phyloP scores from a whole-genome alignment of 1,140 invertebrate species.

The Drosophila sturtevanti region DNA sequence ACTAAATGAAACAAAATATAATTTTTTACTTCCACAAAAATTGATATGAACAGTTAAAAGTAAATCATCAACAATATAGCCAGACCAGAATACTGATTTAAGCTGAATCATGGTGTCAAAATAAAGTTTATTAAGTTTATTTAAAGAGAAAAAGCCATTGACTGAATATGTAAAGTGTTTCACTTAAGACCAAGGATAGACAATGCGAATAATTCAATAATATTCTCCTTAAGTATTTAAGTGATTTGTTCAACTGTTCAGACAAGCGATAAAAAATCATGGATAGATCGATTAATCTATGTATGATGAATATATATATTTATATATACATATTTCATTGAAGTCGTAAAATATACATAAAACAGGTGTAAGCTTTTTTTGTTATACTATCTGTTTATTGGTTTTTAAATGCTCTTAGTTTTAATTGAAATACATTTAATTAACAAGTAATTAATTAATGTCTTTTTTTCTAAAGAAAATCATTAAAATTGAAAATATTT shows the following conservation, averaged over 20 bases:
- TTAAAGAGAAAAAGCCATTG: slow-evolving; percentile 14
- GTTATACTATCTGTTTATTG: too few relatives aligned
- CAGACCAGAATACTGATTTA: slow-evolving; percentile 5
- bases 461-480: too few relatives aligned
- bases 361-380: too few relatives aligned
- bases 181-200: slow-evolving; percentile 28
- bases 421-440: too few relatives aligned
- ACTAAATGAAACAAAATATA: slow-evolving; percentile 64
- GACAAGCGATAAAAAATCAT: too few relatives aligned
- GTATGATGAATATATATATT: too few relatives aligned
- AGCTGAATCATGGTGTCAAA: slow-evolving; percentile 41
- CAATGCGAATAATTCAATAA: neutral
- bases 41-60: slow-evolving; percentile 14
- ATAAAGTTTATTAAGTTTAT: slow-evolving; percentile 1
- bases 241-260: neutral
- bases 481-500: too few relatives aligned
- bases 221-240: neutral
- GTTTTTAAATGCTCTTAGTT: too few relatives aligned
- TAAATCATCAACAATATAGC: slow-evolving; percentile 9
- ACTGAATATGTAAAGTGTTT: slow-evolving; percentile 14
- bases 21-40: slow-evolving; percentile 47
- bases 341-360: too few relatives aligned
- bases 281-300: too few relatives aligned
- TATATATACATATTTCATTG: too few relatives aligned
- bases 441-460: too few relatives aligned